phyloP scores from a whole-genome alignment of 2,113 vertebrate genomes.

The Leucoraja erinaceus region DNA sequence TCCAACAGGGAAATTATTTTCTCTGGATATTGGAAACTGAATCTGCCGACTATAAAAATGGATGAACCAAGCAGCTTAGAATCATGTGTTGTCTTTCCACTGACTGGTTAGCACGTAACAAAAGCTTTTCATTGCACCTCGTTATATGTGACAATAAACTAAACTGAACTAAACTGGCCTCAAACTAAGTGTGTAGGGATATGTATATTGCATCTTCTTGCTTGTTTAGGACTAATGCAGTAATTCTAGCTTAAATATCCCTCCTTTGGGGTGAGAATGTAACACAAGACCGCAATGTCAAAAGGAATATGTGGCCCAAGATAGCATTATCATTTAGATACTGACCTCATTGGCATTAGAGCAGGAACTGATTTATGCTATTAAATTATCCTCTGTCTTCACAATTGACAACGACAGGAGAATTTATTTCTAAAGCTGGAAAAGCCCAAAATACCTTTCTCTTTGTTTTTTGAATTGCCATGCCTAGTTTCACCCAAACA shows the following conservation, averaged over 20 bases:
- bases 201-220: background rate
- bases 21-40: background rate
- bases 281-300: background rate
- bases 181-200: background rate
- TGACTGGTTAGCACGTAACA: too few species aligned
- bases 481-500: background rate
- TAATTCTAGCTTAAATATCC: background rate
- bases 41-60: background rate
- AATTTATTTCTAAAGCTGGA: background rate
- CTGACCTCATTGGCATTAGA: background rate
- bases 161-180: background rate
- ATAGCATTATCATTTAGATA: background rate
- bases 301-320: background rate
- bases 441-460: background rate
- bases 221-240: background rate
- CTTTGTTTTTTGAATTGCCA: background rate
- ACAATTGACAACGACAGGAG: background rate
- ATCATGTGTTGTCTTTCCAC: too few species aligned
- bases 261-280: background rate
- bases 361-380: background rate
- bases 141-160: too few species aligned
- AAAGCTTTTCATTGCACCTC: too few species aligned
- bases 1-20: background rate
- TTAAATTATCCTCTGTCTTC: background rate
- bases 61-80: background rate